These are phyloP conservation scores for Trematocara nigrifrons DNA, from an alignment of 2,113 vertebrate genomes.

Conservation along the genomic window DNA sequence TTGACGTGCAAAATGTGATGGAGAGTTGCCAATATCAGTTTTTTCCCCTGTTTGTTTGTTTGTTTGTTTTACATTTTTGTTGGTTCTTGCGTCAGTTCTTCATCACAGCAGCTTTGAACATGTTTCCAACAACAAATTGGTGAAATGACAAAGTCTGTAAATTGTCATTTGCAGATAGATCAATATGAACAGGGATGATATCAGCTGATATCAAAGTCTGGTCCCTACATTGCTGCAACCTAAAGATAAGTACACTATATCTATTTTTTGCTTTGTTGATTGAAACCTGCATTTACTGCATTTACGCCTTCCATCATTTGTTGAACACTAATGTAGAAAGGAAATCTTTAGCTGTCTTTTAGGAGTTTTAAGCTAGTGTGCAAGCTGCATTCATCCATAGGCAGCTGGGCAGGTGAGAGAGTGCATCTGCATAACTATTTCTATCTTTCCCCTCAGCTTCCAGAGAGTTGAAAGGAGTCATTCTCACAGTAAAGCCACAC, in stretches of 20 bases:
- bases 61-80: not conserved
- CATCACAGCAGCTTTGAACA: not conserved
- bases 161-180: not conserved
- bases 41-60: not conserved
- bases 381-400: not conserved
- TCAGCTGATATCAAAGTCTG: not conserved
- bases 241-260: not conserved
- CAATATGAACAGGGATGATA: not conserved
- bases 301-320: not conserved
- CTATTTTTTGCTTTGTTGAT: not conserved
- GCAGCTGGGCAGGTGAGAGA: not conserved
- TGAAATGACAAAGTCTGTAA: not conserved
- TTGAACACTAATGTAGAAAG: not conserved
- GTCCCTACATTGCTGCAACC: not conserved
- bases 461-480: constrained; percentile 10
- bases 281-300: not conserved
- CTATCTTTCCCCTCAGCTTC: not conserved
- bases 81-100: not conserved
- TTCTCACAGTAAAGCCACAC: not conserved
- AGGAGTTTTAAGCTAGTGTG: not conserved
- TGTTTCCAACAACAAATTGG: not conserved
- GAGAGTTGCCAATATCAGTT: not conserved
- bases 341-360: not conserved
- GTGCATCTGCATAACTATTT: not conserved
- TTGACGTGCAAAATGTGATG: not conserved